These are phyloP conservation scores for Chalcis sispes DNA, from an alignment of 2,888 invertebrate species.

Conservation along the genomic window DNA sequence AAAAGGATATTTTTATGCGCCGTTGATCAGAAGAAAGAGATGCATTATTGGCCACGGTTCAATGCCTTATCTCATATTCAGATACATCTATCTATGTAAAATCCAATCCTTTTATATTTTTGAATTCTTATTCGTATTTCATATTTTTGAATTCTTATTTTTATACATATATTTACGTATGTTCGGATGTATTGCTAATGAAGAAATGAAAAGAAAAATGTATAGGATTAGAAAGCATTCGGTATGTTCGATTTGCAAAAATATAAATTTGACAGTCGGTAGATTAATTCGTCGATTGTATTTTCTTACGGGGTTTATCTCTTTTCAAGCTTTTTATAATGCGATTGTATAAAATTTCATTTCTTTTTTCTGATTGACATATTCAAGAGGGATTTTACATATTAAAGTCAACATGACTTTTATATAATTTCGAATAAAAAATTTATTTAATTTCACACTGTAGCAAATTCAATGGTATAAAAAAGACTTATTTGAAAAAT, in stretches of 20 bases:
- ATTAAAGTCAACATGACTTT: too few species aligned
- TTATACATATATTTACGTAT: background rate
- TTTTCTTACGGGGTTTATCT: too few species aligned
- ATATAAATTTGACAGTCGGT: slow-evolving; percentile 43
- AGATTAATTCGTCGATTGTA: slow-evolving; percentile 46
- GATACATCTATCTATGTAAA: slow-evolving; percentile 43
- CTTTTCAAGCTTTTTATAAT: too few species aligned
- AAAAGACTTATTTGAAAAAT: too few species aligned
- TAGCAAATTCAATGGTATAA: too few species aligned
- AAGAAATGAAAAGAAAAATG: background rate
- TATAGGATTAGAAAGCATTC: background rate
- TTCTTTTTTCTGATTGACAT: too few species aligned
- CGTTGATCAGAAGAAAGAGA: slow-evolving; percentile 54
- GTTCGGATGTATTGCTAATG: background rate
- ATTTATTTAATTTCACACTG: too few species aligned
- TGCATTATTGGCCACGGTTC: slow-evolving; percentile 58
- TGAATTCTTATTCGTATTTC: slow-evolving; percentile 42
- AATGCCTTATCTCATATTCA: slow-evolving; percentile 55
- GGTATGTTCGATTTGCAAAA: slow-evolving; percentile 39
- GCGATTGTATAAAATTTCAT: too few species aligned
- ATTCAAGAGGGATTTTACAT: too few species aligned
- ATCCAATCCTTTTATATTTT: slow-evolving; percentile 46
- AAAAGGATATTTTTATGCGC: slow-evolving; percentile 54
- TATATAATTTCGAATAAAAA: too few species aligned
- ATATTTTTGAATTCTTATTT: background rate